Base-by-base conservation (phyloP, 2,113 vertebrate species). In the Acrocephalus kingi region DNA sequence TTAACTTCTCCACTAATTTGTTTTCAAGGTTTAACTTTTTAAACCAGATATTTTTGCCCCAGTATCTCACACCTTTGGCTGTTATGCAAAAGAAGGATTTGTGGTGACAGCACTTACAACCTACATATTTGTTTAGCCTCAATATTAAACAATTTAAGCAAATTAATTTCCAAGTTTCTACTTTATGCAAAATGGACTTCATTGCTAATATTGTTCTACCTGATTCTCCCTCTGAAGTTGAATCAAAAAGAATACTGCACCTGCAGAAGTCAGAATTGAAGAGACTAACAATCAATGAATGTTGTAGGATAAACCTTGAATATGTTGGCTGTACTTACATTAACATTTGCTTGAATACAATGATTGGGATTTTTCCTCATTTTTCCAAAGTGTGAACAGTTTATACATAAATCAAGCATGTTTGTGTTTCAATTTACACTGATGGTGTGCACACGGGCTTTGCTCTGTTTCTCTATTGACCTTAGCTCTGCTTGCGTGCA, bases 401-500 rank as follows among this genome's bases (percentile, higher is more conserved):
- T 90, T 46, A 37, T 25, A 68, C 37, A 75, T 2, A 56, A 61
- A 45, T 46, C 10, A 74, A 52, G 31, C 48, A 13, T 13, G 10
- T 22, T 68, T 68, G 48, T 75, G 54, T 54, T 77, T 84, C 76
- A 80, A 0, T 63, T 87, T 41, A 51, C 52, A 72, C 46, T 24
- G 69, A 39, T 28, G 1, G 5, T 23, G 33, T 58, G 58, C 69
- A 54, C 61, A 19, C 2, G 41, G 87, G 79, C 56, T 87, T 72
- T 90, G 76, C 85, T 74, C 64, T 52, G 23, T 48, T 89, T 78
- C 61, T 73, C 85, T 89, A 8, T 31, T 94, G 91, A 90, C 95
- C 90, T 91, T 87, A 41, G 19, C 90, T 46, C 86, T 35, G 41
- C 59, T 85, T 82, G 94, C 25, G 12, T 94, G 97, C 94, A 95